Base-by-base conservation (phyloP, 2,797 vertebrate species). In the Hippopotamyrus pictus region DNA sequence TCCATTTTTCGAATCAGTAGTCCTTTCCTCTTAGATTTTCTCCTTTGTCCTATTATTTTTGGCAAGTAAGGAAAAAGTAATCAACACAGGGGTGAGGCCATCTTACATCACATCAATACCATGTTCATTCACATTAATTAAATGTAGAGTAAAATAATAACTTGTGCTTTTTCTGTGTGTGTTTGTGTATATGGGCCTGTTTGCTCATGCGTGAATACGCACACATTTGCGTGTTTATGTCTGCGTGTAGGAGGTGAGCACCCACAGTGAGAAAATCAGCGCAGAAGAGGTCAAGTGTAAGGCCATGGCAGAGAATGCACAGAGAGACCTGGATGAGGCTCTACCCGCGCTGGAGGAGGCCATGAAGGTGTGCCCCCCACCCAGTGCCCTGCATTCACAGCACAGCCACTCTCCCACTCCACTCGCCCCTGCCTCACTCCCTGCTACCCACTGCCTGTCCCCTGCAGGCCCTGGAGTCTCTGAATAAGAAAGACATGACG, bases 401-500 rank as follows among this genome's bases (percentile, higher is more conserved):
- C 76, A 37, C 33, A 37, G 7, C 76, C 76, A 41, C 37, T 46
- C 41, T 46, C 37, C 7, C 37, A 17, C 41, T 65, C 69, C 53
- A 59, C 37, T 79, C 51, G 37, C 79, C 86, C 17, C n/a, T 14
- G 25, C 9, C 22, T 51, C 12, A 5, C 19, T 3, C 76, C 57
- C 53, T 17, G 5, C 44, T 4, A 4, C 46, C 54, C 57, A 17
- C 22, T 54, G 3, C 8, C 50, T 51, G 7, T 29, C 2, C n/a
- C 12, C 44, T 19, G 37, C 48, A 98, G 98, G 98, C 97, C 14
- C 92, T 98, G 92, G 97, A 97, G 92, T 97, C 98, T 6, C 94
- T 98, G 92, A 98, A 98, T 93, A 98, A 97, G 93, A 97, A 97
- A 93, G 98, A 98, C 92, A 96, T 98, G 96, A 97, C 96, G 0